Evolutionary conservation across 2,888 invertebrate genomes (phyloP).

Genomic region (Yponomeuta sedellus): DNA sequence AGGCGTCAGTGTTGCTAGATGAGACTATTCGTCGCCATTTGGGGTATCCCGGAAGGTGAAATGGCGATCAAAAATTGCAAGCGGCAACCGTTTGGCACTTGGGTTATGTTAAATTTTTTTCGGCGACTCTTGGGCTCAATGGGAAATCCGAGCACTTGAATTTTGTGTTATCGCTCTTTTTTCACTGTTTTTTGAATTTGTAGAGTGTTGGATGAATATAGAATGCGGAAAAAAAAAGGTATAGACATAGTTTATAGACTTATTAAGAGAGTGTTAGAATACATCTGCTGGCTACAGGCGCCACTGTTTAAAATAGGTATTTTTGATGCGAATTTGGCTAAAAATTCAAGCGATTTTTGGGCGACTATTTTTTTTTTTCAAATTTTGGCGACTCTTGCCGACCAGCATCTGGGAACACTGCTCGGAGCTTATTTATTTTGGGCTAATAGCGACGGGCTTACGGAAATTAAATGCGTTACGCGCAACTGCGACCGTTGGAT

Average conservation of each 20-base stretch:
- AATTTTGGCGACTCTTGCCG: neutral
- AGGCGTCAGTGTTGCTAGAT: neutral
- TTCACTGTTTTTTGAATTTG: neutral
- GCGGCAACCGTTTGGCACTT: too few relatives aligned
- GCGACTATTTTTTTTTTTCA: neutral
- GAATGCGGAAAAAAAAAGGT: too few relatives aligned
- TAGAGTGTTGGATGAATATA: too few relatives aligned
- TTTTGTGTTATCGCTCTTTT: neutral
- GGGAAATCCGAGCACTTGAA: neutral
- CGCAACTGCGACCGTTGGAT: slow-evolving; percentile 31
- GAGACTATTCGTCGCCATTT: neutral
- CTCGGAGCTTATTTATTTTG: slow-evolving; percentile 60
- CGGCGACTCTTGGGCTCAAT: too few relatives aligned
- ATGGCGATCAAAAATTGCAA: neutral
- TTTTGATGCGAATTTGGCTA: too few relatives aligned
- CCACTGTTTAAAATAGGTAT: neutral
- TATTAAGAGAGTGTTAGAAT: too few relatives aligned
- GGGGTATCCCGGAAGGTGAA: neutral
- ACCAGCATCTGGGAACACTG: neutral
- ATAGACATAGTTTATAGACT: too few relatives aligned
- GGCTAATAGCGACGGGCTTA: slow-evolving; percentile 57
- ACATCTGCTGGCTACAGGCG: too few relatives aligned
- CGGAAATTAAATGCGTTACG: slow-evolving; percentile 63
- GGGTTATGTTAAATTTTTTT: too few relatives aligned
- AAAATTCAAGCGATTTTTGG: too few relatives aligned